Base-by-base conservation (phyloP, 2,888 invertebrate species). In the Abscondita cerata region DNA sequence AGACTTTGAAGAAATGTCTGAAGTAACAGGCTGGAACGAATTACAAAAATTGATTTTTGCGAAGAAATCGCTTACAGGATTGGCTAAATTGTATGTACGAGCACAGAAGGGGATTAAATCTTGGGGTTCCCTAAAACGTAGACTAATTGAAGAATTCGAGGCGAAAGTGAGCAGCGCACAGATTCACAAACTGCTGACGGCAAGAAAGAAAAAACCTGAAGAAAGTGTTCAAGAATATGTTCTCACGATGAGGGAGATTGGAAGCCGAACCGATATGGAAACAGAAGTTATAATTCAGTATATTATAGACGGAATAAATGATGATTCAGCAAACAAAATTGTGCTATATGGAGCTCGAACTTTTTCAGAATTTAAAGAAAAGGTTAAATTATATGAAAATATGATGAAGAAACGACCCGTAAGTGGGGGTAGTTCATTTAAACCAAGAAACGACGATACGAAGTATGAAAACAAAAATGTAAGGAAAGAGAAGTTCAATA, bases 191-290 rank as follows among this genome's bases (percentile, higher is more conserved):
- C 40, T 66, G 36, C 46, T 72, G 15, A 60, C 65, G 19, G 50
- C 64, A 11, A 55, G 73, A n/a, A 76, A 72, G 36, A 79, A 75
- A 67, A 67, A 70, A 13, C 67, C 59, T 13, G 69, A 73, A 11
- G 78, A 80, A 63, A 73, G 73, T 1, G 68, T 71, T 6, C 75
- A 76, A 59, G 76, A 80, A 54, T 81, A 78, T 64, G 73, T 75
- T 12, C 59, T 77, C 2, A 52, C 48, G 9, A 80, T 79, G 77
- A 74, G 73, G 59, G 77, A 80, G 64, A 60, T 78, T n/a, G 78
- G 75, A 15, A 65, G 71, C 5, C 71, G 76, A 48, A 77, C 71
- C 1, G 66, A 66, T 1, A 66, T 79, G 19, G 78, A 79, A 65
- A 70, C 72, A 25, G 73, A 64, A 50, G 71, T 70, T 2, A 40